phyloP scores from a whole-genome alignment of 64 coral and sea anemone species.

The Montipora foliosa region DNA sequence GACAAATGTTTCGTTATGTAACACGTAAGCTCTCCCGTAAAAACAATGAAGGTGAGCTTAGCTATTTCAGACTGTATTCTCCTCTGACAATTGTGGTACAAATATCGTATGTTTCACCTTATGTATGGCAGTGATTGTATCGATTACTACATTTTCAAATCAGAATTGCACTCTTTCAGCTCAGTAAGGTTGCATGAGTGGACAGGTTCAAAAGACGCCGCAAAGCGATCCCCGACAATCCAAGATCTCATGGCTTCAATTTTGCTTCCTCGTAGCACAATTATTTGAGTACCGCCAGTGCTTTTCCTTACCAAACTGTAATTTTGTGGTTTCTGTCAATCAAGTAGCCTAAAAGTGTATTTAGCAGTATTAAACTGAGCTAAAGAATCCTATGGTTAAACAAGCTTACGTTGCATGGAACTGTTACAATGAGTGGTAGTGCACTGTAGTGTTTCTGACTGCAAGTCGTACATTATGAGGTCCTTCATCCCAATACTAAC shows the following conservation, averaged over 20 bases:
- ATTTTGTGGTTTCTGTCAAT: background rate
- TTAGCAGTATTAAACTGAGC: too few species aligned
- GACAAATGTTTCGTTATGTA: background rate
- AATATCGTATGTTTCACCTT: background rate
- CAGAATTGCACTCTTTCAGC: too few species aligned
- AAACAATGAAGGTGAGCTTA: too few species aligned
- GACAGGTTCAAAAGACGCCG: background rate
- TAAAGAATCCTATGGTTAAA: too few species aligned
- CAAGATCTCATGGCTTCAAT: background rate
- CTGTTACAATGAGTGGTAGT: too few species aligned
- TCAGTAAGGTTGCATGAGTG: background rate
- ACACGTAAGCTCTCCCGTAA: background rate
- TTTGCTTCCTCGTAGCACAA: background rate
- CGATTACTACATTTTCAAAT: background rate
- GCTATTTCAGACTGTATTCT: too few species aligned
- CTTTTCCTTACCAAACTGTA: too few species aligned
- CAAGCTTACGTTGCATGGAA: too few species aligned
- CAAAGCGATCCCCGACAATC: background rate
- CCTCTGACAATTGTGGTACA: background rate
- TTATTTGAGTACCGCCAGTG: background rate
- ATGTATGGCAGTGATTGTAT: background rate
- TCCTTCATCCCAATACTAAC: too few species aligned
- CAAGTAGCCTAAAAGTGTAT: background rate
- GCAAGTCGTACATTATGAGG: too few species aligned
- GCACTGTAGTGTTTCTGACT: too few species aligned